phyloP scores from a whole-genome alignment of 2,113 vertebrate genomes.

The Engraulis encrasicolus region DNA sequence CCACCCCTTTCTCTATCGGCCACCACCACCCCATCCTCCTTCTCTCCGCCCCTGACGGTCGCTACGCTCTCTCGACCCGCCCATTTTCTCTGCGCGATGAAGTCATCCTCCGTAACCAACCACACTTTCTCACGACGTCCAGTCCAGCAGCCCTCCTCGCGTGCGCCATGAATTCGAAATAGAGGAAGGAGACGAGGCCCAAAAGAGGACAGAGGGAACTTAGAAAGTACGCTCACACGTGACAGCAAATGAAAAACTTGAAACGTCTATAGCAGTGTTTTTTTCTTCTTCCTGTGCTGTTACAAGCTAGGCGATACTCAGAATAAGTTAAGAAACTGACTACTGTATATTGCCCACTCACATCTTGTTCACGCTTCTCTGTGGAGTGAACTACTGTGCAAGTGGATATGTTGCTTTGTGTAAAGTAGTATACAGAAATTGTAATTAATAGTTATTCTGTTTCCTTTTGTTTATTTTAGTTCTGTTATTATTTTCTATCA shows the following conservation, averaged over 20 bases:
- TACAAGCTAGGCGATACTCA: neutral
- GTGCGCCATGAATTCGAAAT: neutral
- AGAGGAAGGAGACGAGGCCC: neutral
- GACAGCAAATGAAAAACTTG: neutral
- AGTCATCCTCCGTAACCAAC: conserved; percentile 30
- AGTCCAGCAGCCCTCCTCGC: neutral
- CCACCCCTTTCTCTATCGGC: conserved; percentile 28
- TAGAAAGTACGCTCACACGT: neutral
- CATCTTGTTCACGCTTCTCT: no score
- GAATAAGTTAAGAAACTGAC: neutral
- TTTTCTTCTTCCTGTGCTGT: neutral
- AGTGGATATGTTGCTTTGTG: no score
- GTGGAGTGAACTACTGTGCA: no score
- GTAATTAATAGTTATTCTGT: no score
- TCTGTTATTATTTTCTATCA: no score
- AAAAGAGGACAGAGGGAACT: neutral
- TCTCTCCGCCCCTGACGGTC: neutral
- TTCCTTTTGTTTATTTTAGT: no score
- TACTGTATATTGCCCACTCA: no score
- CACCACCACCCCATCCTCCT: neutral
- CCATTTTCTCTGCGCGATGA: conserved; percentile 34
- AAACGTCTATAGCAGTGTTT: neutral
- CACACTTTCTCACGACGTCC: neutral
- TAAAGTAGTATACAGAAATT: no score
- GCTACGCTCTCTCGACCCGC: neutral